Evolutionary conservation across 64 coral and sea anemone species (phyloP).

Genomic region (Actinia tenebrosa): DNA sequence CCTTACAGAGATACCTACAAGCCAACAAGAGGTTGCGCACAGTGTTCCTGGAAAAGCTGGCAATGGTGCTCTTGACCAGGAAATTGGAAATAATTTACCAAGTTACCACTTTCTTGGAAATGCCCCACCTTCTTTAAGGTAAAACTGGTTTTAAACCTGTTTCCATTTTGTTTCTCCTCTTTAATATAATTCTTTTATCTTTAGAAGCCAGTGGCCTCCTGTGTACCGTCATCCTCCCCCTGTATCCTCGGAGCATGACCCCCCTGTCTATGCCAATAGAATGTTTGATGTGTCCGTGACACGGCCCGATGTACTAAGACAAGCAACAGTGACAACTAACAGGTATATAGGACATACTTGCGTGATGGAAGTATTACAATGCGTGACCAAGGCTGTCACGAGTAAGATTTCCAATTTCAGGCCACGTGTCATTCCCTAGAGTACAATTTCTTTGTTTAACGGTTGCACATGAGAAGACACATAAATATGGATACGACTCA

Average conservation of each 20-base stretch:
- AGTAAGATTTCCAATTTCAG: too few relatives aligned
- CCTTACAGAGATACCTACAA: not conserved
- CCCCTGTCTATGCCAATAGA: conserved; percentile 2
- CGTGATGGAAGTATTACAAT: not conserved
- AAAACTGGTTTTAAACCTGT: not conserved
- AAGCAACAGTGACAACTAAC: not conserved
- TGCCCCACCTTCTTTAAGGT: not conserved
- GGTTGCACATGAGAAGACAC: too few relatives aligned
- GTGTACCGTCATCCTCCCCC: conserved; percentile 4
- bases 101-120: conserved; percentile 4
- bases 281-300: not conserved
- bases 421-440: too few relatives aligned
- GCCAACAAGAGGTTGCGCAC: not conserved
- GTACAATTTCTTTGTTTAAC: too few relatives aligned
- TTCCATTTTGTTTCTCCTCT: not conserved
- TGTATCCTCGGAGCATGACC: not conserved
- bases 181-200: not conserved
- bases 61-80: not conserved
- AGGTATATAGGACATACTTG: not conserved
- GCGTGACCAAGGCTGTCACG: too few relatives aligned
- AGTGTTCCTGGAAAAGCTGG: not conserved
- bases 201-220: not conserved
- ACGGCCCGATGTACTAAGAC: not conserved
- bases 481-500: too few relatives aligned
- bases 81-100: not conserved